Evolutionary conservation across 2,888 invertebrate genomes (phyloP).

Genomic region (Physocephala rufipes): DNA sequence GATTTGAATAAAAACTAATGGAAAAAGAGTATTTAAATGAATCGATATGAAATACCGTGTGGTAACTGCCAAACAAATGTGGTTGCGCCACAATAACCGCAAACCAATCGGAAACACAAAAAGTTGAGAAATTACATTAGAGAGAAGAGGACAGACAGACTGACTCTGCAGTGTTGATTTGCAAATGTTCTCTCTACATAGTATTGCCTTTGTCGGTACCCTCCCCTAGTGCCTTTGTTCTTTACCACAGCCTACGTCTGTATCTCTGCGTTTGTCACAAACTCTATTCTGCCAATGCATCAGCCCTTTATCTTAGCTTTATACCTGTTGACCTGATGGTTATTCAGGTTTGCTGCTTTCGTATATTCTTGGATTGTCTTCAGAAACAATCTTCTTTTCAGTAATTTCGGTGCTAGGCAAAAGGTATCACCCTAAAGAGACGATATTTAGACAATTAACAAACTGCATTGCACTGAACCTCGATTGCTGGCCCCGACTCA

Average conservation of each 20-base stretch:
- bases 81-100: background rate
- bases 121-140: slow-evolving; percentile 23
- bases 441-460: background rate
- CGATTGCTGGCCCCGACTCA: background rate
- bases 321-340: background rate
- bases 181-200: slow-evolving; percentile 31
- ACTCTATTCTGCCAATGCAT: too few species aligned
- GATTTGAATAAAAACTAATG: too few species aligned
- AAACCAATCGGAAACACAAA: background rate
- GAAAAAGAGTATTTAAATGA: too few species aligned
- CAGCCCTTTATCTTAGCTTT: too few species aligned
- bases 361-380: too few species aligned
- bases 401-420: background rate
- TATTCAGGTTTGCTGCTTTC: background rate
- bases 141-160: slow-evolving; percentile 36
- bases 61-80: too few species aligned
- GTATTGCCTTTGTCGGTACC: too few species aligned
- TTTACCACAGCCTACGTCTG: too few species aligned
- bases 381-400: too few species aligned
- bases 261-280: too few species aligned
- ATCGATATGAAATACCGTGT: too few species aligned
- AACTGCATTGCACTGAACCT: background rate
- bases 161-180: slow-evolving; percentile 7
- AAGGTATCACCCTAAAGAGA: background rate
- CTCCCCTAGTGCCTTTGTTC: too few species aligned